Percentiles rank a stretch among this genome's conserved stretches.
Conservation (phyloP, 2,888 invertebrate genomes). For the Hartigia nigra region DNA sequence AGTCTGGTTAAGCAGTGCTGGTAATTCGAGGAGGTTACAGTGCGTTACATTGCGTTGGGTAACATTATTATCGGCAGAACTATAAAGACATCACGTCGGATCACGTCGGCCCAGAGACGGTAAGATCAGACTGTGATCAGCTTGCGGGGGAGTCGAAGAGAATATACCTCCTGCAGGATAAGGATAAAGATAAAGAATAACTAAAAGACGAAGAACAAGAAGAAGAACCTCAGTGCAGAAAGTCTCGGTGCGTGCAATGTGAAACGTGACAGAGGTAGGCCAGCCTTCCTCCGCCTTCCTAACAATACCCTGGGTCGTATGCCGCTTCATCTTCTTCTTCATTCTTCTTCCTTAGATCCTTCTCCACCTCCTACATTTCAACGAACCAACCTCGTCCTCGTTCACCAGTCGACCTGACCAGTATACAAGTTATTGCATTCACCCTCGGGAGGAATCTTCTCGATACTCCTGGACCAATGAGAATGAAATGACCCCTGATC, state of each 20-base stretch:
- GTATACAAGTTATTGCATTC: slow-evolving; percentile 8
- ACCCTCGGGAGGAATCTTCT: slow-evolving; percentile 21
- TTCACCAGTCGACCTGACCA: not conserved
- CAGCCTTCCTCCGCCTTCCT: slow-evolving; percentile 46
- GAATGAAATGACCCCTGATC: slow-evolving; percentile 46
- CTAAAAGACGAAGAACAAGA: not conserved
- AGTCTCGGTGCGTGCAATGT: slow-evolving; percentile 63
- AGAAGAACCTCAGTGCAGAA: slow-evolving; percentile 34
- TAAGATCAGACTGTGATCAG: slow-evolving; percentile 58
- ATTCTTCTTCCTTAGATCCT: slow-evolving; percentile 19
- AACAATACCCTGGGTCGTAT: slow-evolving; percentile 54
- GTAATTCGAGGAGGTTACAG: not conserved
- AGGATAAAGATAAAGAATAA: slow-evolving; percentile 18
- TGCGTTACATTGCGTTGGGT: not conserved
- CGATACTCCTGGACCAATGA: slow-evolving; percentile 30
- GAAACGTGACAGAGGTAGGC: slow-evolving; percentile 58
- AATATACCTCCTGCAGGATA: not conserved
- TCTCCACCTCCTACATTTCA: slow-evolving; percentile 24
- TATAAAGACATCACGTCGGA: slow-evolving; percentile 52
- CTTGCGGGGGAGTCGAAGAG: slow-evolving; percentile 36
- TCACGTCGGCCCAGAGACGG: slow-evolving; percentile 51
- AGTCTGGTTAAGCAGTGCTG: not conserved
- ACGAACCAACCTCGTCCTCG: not conserved
- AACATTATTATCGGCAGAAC: slow-evolving; percentile 13
- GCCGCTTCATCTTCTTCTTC: slow-evolving; percentile 25